These are phyloP conservation scores for Mionectes olivaceus DNA, from an alignment of 2,797 vertebrate species.

Conservation along the genomic window DNA sequence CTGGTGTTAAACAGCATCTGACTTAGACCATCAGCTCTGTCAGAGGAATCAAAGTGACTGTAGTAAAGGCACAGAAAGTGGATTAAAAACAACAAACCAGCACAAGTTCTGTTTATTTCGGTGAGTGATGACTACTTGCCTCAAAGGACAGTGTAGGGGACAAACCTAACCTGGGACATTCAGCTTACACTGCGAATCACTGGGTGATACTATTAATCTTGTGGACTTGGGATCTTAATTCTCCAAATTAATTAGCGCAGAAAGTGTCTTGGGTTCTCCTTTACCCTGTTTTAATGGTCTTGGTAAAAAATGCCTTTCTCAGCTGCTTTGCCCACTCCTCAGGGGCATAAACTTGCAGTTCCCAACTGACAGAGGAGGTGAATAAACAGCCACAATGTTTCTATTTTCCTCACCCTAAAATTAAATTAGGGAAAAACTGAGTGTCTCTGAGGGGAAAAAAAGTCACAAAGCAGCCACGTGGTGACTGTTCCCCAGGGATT, in stretches of 20 bases:
- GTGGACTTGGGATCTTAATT: background rate
- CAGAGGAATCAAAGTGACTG: background rate
- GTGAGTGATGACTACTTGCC: background rate
- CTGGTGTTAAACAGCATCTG: background rate
- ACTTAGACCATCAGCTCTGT: background rate
- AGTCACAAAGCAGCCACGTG: background rate
- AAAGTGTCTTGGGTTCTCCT: background rate
- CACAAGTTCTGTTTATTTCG: background rate
- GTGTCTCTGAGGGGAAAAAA: background rate
- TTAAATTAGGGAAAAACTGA: background rate
- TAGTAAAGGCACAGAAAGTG: background rate
- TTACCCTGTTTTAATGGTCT: background rate
- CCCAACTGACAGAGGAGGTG: background rate
- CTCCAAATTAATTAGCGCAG: background rate
- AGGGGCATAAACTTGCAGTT: background rate
- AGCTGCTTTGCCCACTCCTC: background rate
- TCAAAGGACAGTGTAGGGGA: background rate
- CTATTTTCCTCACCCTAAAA: background rate
- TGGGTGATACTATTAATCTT: background rate
- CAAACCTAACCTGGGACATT: background rate
- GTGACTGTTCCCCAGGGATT: background rate
- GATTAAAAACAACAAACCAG: background rate
- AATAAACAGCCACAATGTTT: background rate
- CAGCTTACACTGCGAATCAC: background rate
- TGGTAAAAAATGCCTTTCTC: background rate